Percentiles rank a stretch among this genome's conserved stretches.
Evolutionary conservation across 2,888 invertebrate species (phyloP).

Genomic region (Candidula unifasciata): DNA sequence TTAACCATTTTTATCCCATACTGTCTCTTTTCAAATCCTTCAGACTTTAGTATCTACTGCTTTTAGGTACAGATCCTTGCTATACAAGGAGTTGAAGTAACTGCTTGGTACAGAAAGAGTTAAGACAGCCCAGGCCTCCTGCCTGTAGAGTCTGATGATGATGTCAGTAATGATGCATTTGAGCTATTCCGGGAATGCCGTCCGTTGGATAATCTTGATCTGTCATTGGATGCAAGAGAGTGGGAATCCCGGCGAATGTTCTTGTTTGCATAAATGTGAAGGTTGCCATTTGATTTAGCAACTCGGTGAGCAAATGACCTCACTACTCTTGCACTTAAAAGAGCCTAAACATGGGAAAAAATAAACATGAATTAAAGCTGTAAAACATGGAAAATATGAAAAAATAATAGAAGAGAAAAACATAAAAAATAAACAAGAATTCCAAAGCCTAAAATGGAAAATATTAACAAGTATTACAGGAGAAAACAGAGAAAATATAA

Average conservation of each 20-base stretch:
- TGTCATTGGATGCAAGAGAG: slow-evolving; percentile 10
- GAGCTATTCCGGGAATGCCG: slow-evolving; percentile 46
- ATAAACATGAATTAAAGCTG: background rate
- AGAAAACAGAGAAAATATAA: no score
- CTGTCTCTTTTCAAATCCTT: no score
- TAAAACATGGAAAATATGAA: background rate
- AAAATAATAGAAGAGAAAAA: background rate
- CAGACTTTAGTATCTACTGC: no score
- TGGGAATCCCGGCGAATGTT: slow-evolving; percentile 31
- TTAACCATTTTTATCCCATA: no score
- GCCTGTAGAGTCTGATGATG: slow-evolving; percentile 51
- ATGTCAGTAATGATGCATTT: slow-evolving; percentile 49
- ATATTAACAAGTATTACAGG: no score
- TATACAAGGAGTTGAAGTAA: no score
- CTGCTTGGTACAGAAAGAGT: no score
- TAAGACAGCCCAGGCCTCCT: slow-evolving; percentile 3
- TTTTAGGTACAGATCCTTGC: no score
- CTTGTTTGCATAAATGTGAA: slow-evolving; percentile 44
- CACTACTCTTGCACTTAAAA: slow-evolving; percentile 62
- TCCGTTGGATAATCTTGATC: background rate
- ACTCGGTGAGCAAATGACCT: slow-evolving; percentile 60
- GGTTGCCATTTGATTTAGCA: slow-evolving; percentile 61
- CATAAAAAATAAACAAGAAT: no score
- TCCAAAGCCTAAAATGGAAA: no score
- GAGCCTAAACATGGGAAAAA: slow-evolving; percentile 56